These are phyloP conservation scores for Adelges cooleyi DNA, from an alignment of 1,140 invertebrate species.

Conservation along the genomic window DNA sequence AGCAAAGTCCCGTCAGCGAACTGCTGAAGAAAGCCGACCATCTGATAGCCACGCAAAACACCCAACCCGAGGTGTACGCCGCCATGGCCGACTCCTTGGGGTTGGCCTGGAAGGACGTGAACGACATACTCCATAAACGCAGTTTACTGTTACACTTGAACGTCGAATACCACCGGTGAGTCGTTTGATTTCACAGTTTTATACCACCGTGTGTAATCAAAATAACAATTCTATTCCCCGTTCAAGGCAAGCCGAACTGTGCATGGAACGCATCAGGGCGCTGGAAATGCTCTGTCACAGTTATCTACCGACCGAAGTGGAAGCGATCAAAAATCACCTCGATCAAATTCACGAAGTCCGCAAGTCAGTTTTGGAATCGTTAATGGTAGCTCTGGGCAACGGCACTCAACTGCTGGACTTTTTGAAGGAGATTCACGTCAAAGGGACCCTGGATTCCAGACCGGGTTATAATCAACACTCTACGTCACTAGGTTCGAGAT, in stretches of 20 bases:
- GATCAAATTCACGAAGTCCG: constrained; percentile 51
- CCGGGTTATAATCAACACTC: constrained; percentile 53
- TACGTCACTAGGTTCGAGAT: constrained; percentile 45
- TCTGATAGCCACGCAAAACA: constrained; percentile 59
- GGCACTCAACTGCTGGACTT: constrained; percentile 63
- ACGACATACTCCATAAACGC: constrained; percentile 62
- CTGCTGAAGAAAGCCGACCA: constrained; percentile 74
- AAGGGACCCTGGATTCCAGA: constrained; percentile 60
- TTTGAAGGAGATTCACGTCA: constrained; percentile 51
- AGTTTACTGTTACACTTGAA: constrained; percentile 65
- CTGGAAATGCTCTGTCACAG: constrained; percentile 55
- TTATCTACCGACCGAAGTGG: constrained; percentile 53
- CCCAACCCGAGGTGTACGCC: constrained; percentile 66
- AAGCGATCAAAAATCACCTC: constrained; percentile 51
- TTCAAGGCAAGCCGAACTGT: constrained; percentile 57
- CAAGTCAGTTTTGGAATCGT: constrained; percentile 57
- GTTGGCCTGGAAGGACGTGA: constrained; percentile 78
- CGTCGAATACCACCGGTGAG: constrained; percentile 55
- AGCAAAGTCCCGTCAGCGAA: constrained; percentile 84
- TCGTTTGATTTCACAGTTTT: background rate
- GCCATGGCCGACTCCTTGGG: constrained; percentile 84
- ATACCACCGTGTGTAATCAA: no score
- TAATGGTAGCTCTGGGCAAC: constrained; percentile 64
- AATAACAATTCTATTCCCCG: constrained; percentile 32
- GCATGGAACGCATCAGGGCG: constrained; percentile 53